Evolutionary conservation across 2,113 vertebrate genomes (phyloP).

Genomic region (Pseudopodoces humilis): DNA sequence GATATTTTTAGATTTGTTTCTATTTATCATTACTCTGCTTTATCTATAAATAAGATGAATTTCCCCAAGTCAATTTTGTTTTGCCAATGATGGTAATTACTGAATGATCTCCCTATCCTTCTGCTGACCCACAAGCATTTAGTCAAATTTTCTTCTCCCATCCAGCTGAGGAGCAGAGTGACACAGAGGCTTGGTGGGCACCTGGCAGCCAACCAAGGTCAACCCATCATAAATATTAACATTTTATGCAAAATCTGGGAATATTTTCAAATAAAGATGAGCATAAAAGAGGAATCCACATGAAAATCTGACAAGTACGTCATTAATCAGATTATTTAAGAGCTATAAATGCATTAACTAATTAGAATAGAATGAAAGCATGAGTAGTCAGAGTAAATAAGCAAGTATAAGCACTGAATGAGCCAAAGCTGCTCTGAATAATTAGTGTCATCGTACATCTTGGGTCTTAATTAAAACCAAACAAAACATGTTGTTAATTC

Average conservation of each 20-base stretch:
- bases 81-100: not conserved
- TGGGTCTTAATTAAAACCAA: not conserved
- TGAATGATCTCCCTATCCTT: not conserved
- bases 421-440: not conserved
- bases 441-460: not conserved
- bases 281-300: not conserved
- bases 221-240: not conserved
- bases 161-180: not conserved
- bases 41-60: not conserved
- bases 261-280: not conserved
- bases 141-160: not conserved
- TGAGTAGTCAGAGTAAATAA: not conserved
- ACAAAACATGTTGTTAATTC: not conserved
- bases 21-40: not conserved
- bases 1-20: not conserved
- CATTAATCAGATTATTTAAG: not conserved
- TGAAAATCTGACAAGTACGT: not conserved
- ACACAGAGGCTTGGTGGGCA: rapidly evolving
- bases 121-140: not conserved
- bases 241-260: not conserved
- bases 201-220: not conserved
- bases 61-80: not conserved
- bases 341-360: not conserved
- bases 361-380: not conserved
- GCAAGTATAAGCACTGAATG: not conserved